These are phyloP conservation scores for Colletes latitarsis DNA, from an alignment of 1,140 invertebrate species.

Conservation along the genomic window DNA sequence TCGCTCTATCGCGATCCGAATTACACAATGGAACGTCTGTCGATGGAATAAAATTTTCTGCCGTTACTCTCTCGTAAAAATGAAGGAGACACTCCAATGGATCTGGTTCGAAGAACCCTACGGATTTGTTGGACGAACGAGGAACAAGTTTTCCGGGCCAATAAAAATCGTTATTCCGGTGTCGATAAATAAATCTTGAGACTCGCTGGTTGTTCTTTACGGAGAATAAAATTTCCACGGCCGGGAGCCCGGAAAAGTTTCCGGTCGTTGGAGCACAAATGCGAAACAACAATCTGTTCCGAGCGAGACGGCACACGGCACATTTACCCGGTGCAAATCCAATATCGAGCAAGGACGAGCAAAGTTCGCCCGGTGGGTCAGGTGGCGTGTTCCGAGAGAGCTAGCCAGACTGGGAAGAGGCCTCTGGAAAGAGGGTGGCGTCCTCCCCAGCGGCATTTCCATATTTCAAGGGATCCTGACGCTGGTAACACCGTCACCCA, in stretches of 20 bases:
- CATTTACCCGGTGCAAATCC: conserved; percentile 29
- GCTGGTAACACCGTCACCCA: conserved; percentile 24
- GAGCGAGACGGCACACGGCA: not conserved
- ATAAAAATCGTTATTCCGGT: too few species aligned
- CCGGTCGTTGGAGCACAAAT: not conserved
- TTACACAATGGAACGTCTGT: too few species aligned
- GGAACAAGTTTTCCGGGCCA: too few species aligned
- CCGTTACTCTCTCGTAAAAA: too few species aligned
- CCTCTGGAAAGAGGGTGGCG: not conserved
- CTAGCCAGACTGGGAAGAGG: not conserved
- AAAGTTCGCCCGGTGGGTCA: conserved; percentile 30
- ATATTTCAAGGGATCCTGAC: conserved; percentile 37
- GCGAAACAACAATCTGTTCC: conserved; percentile 22
- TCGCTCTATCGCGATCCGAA: too few species aligned
- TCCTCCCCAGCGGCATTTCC: conserved; percentile 27
- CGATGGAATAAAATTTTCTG: too few species aligned
- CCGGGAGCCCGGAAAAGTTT: not conserved
- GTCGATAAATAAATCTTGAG: too few species aligned
- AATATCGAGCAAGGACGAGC: conserved; percentile 30
- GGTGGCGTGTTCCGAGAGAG: not conserved
- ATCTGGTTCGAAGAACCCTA: too few species aligned
- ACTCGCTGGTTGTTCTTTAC: too few species aligned
- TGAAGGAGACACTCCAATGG: too few species aligned
- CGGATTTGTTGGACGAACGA: too few species aligned
- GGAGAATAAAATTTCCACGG: too few species aligned